Conservation (phyloP, 2,888 invertebrate species). For the Magallana nippona region DNA sequence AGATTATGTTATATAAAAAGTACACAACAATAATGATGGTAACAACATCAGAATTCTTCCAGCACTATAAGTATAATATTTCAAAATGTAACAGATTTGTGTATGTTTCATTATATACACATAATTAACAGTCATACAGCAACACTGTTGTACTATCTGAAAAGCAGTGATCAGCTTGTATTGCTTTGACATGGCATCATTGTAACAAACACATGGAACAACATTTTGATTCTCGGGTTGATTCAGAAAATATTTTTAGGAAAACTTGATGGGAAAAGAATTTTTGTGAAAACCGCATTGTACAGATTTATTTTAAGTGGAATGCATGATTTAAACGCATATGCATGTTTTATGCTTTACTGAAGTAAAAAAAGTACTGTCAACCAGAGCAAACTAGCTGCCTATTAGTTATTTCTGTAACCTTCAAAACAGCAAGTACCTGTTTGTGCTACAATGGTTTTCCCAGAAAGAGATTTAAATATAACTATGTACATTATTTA, state of each 20-base stretch:
- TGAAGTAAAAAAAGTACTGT: background rate
- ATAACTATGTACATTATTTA: conserved; percentile 8
- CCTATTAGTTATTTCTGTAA: background rate
- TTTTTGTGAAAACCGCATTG: background rate
- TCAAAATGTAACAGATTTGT: conserved; percentile 27
- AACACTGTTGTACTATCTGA: background rate
- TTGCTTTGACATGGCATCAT: conserved; percentile 19
- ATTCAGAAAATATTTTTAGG: background rate
- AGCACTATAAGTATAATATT: conserved; percentile 27
- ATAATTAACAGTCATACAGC: background rate
- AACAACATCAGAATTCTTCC: background rate
- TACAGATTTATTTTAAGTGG: background rate
- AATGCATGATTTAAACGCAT: background rate
- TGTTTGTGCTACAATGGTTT: background rate
- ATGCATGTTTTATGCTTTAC: background rate
- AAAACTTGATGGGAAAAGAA: background rate
- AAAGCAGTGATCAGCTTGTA: conserved; percentile 4
- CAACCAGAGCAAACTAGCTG: background rate
- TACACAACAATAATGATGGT: background rate
- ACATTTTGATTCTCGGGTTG: background rate
- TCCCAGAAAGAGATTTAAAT: background rate
- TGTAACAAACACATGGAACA: background rate
- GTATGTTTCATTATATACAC: conserved; percentile 8
- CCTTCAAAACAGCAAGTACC: background rate
- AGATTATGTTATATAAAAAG: background rate